phyloP scores from a whole-genome alignment of 1,140 invertebrate species.

The Drepana arcuata region DNA sequence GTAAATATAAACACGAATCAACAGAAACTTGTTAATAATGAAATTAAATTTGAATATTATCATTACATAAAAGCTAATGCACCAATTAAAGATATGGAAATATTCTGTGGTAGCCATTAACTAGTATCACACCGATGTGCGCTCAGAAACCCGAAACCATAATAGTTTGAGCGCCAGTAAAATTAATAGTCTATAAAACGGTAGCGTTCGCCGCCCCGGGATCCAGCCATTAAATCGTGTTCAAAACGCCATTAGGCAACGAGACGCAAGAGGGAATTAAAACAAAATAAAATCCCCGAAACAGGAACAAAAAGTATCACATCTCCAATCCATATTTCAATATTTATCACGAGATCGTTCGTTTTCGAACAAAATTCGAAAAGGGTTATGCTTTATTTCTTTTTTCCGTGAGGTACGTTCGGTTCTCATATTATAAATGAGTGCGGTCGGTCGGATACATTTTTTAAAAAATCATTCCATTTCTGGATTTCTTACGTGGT shows the following conservation, averaged over 20 bases:
- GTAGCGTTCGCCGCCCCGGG: conserved; percentile 17
- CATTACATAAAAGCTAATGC: no score
- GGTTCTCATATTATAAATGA: conserved; percentile 60
- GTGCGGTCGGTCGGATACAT: conserved; percentile 30
- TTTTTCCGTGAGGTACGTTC: conserved; percentile 20
- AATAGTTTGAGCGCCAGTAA: conserved; percentile 5
- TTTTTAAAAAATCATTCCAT: conserved; percentile 51
- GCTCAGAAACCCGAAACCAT: conserved; percentile 1
- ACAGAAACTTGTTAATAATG: no score
- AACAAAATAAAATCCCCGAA: conserved; percentile 1
- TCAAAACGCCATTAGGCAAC: conserved; percentile 23
- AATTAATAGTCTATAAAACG: conserved; percentile 33
- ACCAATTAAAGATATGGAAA: no score
- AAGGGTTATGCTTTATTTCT: conserved; percentile 26
- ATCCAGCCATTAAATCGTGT: conserved; percentile 21
- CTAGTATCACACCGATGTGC: no score
- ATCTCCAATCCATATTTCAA: conserved; percentile 64
- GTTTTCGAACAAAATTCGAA: conserved; percentile 60
- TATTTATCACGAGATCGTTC: conserved; percentile 64
- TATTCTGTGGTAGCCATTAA: no score
- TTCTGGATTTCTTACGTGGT: conserved; percentile 42
- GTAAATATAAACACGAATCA: no score
- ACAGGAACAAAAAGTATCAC: conserved; percentile 28
- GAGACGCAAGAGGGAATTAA: conserved; percentile 2
- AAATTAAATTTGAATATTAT: no score